Percentiles rank a stretch among this genome's conserved stretches.
Evolutionary conservation across 2,797 vertebrate species (phyloP).

Genomic region (Acrossocheilus fasciatus): DNA sequence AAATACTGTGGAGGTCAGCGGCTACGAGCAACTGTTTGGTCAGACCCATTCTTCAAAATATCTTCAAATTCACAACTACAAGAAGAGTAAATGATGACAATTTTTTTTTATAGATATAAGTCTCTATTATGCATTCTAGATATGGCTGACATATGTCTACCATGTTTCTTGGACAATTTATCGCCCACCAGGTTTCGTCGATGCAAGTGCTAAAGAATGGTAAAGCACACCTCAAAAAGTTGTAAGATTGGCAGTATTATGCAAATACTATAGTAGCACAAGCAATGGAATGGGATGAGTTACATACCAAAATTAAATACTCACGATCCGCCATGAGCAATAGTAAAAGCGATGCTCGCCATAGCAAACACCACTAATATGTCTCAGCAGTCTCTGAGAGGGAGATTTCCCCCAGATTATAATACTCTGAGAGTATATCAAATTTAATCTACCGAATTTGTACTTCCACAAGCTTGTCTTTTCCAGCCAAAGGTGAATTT

Average conservation of each 20-base stretch:
- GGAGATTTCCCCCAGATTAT: conserved; percentile 71
- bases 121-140: not conserved
- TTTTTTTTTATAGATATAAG: not conserved
- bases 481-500: conserved; percentile 72
- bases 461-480: conserved; percentile 62
- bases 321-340: not conserved
- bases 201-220: not conserved
- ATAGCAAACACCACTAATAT: not conserved
- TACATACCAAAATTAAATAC: not conserved
- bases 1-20: not conserved
- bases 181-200: not conserved
- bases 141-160: not conserved
- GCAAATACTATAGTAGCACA: not conserved
- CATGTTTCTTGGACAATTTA: not conserved
- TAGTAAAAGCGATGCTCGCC: not conserved
- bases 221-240: not conserved
- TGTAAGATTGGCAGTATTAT: not conserved
- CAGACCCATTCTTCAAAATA: not conserved
- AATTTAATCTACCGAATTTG: conserved; percentile 68
- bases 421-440: conserved; percentile 66
- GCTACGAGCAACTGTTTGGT: not conserved
- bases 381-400: conserved; percentile 49
- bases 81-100: not conserved
- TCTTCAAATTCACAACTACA: not conserved
- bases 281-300: not conserved